phyloP scores from a whole-genome alignment of 2,113 vertebrate genomes.

The Psittacula cyanocephala region DNA sequence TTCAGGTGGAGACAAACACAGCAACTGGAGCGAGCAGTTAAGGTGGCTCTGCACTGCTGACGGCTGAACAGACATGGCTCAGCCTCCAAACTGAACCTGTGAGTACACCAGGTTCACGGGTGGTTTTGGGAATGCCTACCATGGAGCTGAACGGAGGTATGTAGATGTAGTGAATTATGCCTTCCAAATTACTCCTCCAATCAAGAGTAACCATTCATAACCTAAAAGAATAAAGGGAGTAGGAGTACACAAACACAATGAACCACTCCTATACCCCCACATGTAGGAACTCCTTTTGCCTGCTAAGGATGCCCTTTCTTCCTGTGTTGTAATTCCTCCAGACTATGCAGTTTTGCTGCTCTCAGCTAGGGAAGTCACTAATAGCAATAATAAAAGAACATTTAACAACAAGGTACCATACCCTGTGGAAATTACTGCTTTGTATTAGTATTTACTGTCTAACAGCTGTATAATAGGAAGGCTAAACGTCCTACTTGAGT shows the following conservation, averaged over 20 bases:
- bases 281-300: background rate
- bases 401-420: background rate
- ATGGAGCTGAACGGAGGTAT: background rate
- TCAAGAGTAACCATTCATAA: background rate
- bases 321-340: background rate
- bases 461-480: constrained; percentile 1
- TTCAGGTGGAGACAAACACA: background rate
- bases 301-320: background rate
- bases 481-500: background rate
- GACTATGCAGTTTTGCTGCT: background rate
- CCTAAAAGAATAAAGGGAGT: background rate
- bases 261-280: background rate
- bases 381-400: background rate
- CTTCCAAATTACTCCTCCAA: background rate
- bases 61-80: background rate
- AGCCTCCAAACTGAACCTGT: background rate
- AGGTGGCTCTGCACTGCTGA: background rate
- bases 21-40: background rate
- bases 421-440: background rate
- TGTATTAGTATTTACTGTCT: constrained; percentile 48
- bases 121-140: background rate
- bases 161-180: background rate
- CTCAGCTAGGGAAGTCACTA: background rate
- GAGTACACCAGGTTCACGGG: background rate
- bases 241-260: background rate